phyloP scores from a whole-genome alignment of 2,797 vertebrate genomes.

The Amblyopsis hoosieri region DNA sequence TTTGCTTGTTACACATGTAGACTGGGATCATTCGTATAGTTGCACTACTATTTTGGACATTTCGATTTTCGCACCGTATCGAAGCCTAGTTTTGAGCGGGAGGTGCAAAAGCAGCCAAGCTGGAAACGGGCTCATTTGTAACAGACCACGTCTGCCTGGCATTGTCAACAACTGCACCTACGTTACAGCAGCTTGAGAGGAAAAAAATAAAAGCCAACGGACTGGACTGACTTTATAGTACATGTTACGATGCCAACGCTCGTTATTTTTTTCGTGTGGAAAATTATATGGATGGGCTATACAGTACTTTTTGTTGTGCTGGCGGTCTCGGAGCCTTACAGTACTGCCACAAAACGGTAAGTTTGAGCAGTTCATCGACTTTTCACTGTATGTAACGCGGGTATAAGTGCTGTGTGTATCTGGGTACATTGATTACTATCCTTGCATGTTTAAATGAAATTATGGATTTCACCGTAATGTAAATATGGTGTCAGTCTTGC shows the following conservation, averaged over 20 bases:
- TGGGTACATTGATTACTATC: background rate
- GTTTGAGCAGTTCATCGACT: conserved; percentile 35
- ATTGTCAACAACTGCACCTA: conserved; percentile 71
- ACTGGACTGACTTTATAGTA: conserved; percentile 44
- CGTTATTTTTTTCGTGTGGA: conserved; percentile 25
- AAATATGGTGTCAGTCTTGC: background rate
- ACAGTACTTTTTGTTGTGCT: conserved; percentile 15
- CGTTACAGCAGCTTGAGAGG: conserved; percentile 51
- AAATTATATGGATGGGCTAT: background rate
- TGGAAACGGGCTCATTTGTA: conserved; percentile 51
- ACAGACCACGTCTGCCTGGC: conserved; percentile 36
- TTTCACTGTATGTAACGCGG: conserved; percentile 14
- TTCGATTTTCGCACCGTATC: conserved; percentile 47
- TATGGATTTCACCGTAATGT: conserved; percentile 6
- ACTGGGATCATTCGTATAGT: conserved; percentile 26
- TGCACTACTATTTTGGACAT: conserved; percentile 35
- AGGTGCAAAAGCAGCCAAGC: conserved; percentile 70
- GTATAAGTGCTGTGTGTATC: background rate
- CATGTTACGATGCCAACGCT: conserved; percentile 37
- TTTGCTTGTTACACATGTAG: background rate
- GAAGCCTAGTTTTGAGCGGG: conserved; percentile 82
- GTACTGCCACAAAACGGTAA: conserved; percentile 29
- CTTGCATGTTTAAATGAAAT: conserved; percentile 2
- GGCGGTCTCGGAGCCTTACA: conserved; percentile 6
- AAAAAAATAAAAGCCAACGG: conserved; percentile 45